Base-by-base conservation (phyloP, 2,888 invertebrate species). In the Sesia bembeciformis region DNA sequence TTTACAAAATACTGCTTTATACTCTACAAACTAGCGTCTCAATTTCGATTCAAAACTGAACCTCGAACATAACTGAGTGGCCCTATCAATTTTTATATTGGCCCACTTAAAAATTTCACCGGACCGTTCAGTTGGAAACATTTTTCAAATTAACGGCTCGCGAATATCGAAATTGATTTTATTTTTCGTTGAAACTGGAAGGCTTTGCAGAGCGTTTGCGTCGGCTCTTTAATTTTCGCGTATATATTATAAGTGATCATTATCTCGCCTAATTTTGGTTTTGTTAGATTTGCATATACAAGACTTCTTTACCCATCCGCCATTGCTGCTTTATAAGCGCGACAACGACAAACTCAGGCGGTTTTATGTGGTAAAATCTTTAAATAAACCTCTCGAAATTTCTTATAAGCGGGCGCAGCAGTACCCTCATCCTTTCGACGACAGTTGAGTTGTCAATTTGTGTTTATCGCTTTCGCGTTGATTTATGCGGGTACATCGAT, bases 391-490 rank as follows among this genome's bases (percentile, higher is more conserved):
- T 56, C 51, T 51, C 52, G 62, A 61, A 66, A 68, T 72, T 65
- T 62, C 66, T 67, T 62, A 65, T 62, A 66, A 66, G 67, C 60
- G 65, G 38, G 39, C 50, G 49, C 54, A 53, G 53, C 40, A 46
- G 41, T 53, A 74, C 78, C 76, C 75, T 72, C 66, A 71, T 76
- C 75, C 57, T 52, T 54, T 53, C 53, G 59, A 57, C 67, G 78
- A 75, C 76, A 76, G 72, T 78, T 71, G 67, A 71, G 68, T 69
- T 75, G 75, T 76, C 78, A 78, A 78, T 78, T 78, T 75, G 72
- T 73, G 72, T 78, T 76, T 71, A 72, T 63, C 70, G 64, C 67
- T 70, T 67, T 71, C 70, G 64, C 63, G 67, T 70, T 74, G 78
- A 77, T 77, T 76, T 75, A 75, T 76, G 68, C 63, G 71, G 71